phyloP scores from a whole-genome alignment of 2,113 vertebrate species.

The Apteryx owenii region DNA sequence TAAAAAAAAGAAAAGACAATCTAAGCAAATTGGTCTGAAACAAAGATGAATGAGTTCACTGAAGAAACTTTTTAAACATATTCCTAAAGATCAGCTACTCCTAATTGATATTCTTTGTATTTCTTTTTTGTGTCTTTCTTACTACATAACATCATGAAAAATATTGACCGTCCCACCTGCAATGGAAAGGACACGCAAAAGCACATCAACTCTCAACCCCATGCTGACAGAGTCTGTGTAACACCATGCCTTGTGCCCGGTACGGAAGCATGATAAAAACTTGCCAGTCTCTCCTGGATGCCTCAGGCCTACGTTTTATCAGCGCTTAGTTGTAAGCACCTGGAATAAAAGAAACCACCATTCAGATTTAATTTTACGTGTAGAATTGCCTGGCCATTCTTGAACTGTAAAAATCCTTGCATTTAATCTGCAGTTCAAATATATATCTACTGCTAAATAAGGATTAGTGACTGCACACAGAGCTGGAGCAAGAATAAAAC shows the following conservation, averaged over 20 bases:
- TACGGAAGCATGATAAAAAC: neutral
- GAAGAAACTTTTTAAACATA: neutral
- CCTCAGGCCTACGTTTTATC: neutral
- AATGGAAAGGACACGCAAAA: neutral
- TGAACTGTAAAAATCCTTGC: neutral
- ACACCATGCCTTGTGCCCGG: neutral
- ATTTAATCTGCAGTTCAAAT: too few species aligned
- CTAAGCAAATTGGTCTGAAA: neutral
- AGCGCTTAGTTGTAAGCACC: too few species aligned
- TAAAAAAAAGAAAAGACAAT: neutral
- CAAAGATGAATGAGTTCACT: neutral
- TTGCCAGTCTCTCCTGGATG: neutral
- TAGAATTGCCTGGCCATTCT: neutral
- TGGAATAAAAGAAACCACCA: too few species aligned
- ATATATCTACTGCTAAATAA: too few species aligned
- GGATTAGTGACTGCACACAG: neutral
- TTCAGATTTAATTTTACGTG: neutral
- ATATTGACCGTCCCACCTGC: neutral
- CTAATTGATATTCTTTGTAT: accelerated
- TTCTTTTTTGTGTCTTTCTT: neutral
- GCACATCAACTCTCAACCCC: neutral
- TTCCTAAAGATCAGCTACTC: neutral
- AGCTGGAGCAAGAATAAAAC: neutral
- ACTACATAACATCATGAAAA: neutral
- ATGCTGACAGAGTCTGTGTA: neutral